Evolutionary conservation across 2,797 vertebrate genomes (phyloP), one percentile per base, ranked within the genome.

Genomic region (Spinus pinus): DNA sequence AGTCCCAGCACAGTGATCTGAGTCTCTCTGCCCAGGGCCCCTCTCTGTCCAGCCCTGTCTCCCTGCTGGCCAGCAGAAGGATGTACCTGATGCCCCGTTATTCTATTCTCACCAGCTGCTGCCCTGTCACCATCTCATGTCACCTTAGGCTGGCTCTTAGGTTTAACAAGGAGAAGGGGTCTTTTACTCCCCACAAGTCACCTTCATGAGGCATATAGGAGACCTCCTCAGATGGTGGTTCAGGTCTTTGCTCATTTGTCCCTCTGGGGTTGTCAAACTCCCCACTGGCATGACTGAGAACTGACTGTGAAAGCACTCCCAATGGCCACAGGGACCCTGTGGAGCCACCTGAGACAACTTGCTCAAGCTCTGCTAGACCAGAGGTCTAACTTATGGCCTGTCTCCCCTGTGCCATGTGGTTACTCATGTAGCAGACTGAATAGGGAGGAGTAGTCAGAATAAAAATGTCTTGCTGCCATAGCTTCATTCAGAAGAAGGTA

Each of bases 1-100:
- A 24, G 24, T n/a, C 33, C 39, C 35, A 56, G 9, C 31, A n/a
- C 4, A 30, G 3, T 6, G 49, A 14, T 3, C 39, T 9, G 25
- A n/a, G 8, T 16, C 9, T 54, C 35, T 67, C 44, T 78, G 49
- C 24, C 19, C 24, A 57, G 13, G 25, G 3, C 13, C 21, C 23
- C 24, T 70, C 37, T n/a, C 37, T 64, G 46, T 14, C 39, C 69
- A 42, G 27, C 5, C 23, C 37, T 69, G 31, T 50, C 25, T 82
- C 64, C 28, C 3, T 44, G 14, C 47, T 57, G 73, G 14, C 25
- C 47, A 56, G 33, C 47, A 72, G 74, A 85, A 84, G 17, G 27
- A 14, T 19, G 14, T 7, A 8, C 1, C 0, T 4, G 21, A 28
- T 46, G 39, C 10, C 20, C 6, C 25, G 8, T 71, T 74, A 25